Conservation (phyloP, 2,797 vertebrate genomes). For the Ara ararauna region DNA sequence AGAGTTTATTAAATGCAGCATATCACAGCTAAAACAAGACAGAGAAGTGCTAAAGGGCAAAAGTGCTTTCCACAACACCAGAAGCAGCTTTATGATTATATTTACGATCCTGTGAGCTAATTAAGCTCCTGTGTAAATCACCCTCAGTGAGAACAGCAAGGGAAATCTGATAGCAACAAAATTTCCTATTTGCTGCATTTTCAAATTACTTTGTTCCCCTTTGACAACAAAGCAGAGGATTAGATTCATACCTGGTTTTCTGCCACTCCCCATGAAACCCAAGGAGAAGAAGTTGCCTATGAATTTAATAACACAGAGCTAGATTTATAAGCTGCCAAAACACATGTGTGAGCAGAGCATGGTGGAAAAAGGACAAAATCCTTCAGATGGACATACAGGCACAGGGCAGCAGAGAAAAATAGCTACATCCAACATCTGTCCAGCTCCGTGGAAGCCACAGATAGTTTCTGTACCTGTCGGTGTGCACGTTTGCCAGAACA, state of each 20-base stretch:
- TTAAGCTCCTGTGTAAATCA: constrained; percentile 48
- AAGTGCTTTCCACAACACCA: constrained; percentile 26
- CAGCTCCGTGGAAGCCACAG: not conserved
- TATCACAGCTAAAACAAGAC: constrained; percentile 51
- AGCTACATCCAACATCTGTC: not conserved
- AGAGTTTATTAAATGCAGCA: constrained; percentile 54
- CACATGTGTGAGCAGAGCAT: not conserved
- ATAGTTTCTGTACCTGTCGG: not conserved
- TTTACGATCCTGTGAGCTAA: constrained; percentile 41
- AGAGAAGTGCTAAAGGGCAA: constrained; percentile 58
- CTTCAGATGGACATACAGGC: not conserved
- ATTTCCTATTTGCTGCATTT: constrained; percentile 30
- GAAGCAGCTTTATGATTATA: constrained; percentile 16
- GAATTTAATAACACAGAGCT: not conserved
- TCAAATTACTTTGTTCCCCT: not conserved
- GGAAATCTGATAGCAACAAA: constrained; percentile 30
- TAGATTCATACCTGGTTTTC: not conserved
- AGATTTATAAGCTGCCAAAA: not conserved
- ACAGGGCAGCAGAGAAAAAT: not conserved
- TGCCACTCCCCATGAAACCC: not conserved
- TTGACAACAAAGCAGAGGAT: not conserved
- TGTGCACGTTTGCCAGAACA: not conserved
- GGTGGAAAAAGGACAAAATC: not conserved
- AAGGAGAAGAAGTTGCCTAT: not conserved
- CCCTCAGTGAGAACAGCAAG: not conserved